Evolutionary conservation across 2,888 invertebrate species (phyloP).

Genomic region (Argyresthia goedartella): DNA sequence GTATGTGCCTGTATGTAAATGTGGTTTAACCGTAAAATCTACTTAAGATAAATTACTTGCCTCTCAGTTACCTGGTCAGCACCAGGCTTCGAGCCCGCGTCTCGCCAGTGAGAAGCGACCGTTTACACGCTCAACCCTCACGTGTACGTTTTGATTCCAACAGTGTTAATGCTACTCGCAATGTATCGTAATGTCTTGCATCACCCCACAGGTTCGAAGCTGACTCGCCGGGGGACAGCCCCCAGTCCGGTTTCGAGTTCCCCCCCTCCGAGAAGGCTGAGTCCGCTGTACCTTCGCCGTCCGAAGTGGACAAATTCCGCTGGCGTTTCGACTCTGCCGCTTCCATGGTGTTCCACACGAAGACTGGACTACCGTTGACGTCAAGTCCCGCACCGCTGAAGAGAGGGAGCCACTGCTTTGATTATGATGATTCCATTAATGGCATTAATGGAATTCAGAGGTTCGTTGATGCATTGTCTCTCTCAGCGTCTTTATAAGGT

Average conservation of each 20-base stretch:
- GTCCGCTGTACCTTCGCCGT: conserved; percentile 75
- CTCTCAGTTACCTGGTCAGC: too few relatives aligned
- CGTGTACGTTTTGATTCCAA: too few relatives aligned
- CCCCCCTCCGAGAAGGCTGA: conserved; percentile 27
- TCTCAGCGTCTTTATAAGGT: too few relatives aligned
- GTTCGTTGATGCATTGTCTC: conserved; percentile 42
- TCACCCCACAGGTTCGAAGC: conserved; percentile 27
- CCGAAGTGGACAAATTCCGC: conserved; percentile 80
- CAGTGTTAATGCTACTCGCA: too few relatives aligned
- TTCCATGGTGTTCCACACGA: conserved; percentile 85
- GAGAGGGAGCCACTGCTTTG: conserved; percentile 82
- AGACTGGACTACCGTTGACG: conserved; percentile 85
- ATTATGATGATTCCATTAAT: conserved; percentile 85
- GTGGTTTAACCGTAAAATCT: too few relatives aligned
- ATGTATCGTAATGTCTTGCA: too few relatives aligned
- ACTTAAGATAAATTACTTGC: too few relatives aligned
- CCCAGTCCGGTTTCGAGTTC: conserved; percentile 17
- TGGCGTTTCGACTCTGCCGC: conserved; percentile 83
- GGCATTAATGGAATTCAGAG: conserved; percentile 86
- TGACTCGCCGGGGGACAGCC: conserved; percentile 25
- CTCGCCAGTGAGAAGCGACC: too few relatives aligned
- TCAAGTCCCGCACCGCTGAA: conserved; percentile 89
- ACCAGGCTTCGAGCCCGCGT: too few relatives aligned
- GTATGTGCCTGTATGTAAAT: too few relatives aligned
- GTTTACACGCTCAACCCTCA: too few relatives aligned